phyloP scores from a whole-genome alignment of 2,113 vertebrate genomes.

The Scortum barcoo region DNA sequence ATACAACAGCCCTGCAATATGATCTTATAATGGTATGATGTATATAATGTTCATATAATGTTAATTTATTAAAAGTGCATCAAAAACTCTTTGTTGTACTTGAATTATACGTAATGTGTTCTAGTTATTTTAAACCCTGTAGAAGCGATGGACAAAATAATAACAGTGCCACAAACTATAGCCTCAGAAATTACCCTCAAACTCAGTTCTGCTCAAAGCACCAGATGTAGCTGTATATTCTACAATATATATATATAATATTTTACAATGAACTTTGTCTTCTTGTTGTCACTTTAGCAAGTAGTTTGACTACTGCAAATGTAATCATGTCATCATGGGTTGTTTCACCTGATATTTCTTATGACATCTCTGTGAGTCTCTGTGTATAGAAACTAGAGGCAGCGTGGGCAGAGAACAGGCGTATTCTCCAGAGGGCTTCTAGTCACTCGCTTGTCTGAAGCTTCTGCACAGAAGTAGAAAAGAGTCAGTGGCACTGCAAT shows the following conservation, averaged over 20 bases:
- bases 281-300: constrained; percentile 20
- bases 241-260: no score
- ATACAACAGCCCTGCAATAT: constrained; percentile 5
- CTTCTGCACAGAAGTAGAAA: constrained; percentile 34
- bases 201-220: no score
- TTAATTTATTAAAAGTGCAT: background rate
- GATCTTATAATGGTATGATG: background rate
- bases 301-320: constrained; percentile 37
- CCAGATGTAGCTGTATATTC: no score
- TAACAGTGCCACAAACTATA: background rate
- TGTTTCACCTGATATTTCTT: constrained; percentile 52
- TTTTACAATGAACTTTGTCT: background rate
- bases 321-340: constrained; percentile 72
- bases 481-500: constrained; percentile 34
- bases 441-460: constrained; percentile 40
- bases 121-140: rapidly evolving
- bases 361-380: constrained; percentile 40
- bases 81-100: background rate
- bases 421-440: constrained; percentile 36
- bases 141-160: background rate
- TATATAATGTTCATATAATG: background rate
- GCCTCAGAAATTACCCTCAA: background rate
- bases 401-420: constrained; percentile 48
- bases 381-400: constrained; percentile 35
- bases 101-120: background rate